Conservation (phyloP, 2,113 vertebrate species). For the Erpornis zantholeuca region DNA sequence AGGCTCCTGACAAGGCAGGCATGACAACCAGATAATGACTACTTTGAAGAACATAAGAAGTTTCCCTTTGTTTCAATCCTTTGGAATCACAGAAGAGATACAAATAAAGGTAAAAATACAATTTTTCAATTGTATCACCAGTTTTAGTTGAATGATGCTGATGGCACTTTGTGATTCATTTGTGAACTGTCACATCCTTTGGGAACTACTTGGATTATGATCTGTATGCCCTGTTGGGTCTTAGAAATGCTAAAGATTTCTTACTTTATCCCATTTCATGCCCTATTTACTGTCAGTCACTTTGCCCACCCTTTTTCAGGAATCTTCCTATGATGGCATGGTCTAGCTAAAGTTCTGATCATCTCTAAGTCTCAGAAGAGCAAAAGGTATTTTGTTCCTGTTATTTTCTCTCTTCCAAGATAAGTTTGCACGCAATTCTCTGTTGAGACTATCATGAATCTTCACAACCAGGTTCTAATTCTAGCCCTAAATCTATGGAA, state of each 20-base stretch:
- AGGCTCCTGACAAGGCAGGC: background rate
- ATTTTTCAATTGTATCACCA: background rate
- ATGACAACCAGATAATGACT: background rate
- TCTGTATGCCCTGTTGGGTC: background rate
- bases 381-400: background rate
- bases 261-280: background rate
- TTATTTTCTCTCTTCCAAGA: background rate
- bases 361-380: background rate
- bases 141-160: background rate
- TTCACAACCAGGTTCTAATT: background rate
- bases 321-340: background rate
- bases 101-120: background rate
- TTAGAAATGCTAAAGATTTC: background rate
- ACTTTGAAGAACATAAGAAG: background rate
- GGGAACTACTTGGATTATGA: background rate
- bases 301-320: background rate
- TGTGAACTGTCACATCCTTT: background rate
- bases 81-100: background rate
- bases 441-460: background rate
- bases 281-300: background rate
- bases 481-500: background rate
- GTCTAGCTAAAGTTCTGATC: background rate
- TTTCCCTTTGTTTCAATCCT: background rate
- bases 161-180: background rate
- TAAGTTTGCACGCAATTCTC: background rate